Percentiles rank a stretch among this genome's conserved stretches.
These are phyloP conservation scores for Lordiphosa fenestrarum DNA, from an alignment of 2,888 invertebrate genomes.

Conservation along the genomic window DNA sequence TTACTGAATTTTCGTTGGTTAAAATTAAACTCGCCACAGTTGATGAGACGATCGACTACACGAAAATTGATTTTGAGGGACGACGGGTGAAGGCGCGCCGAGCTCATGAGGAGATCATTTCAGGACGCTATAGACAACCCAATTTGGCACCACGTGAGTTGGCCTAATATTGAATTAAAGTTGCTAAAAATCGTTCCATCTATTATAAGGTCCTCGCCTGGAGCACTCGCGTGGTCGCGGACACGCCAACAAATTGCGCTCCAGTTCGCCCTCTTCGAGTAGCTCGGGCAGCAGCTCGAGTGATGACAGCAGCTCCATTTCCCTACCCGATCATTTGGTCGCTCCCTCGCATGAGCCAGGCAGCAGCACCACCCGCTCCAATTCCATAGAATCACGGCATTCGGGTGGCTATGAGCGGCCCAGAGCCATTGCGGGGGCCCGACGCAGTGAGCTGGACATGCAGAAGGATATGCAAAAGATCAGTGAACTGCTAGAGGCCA, in stretches of 20 bases:
- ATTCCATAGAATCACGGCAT: slow-evolving; percentile 78
- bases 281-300: slow-evolving; percentile 58
- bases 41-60: slow-evolving; percentile 80
- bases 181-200: neutral
- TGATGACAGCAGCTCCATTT: slow-evolving; percentile 67
- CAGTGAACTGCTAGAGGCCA: slow-evolving; percentile 63
- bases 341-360: slow-evolving; percentile 59
- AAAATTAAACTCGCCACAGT: slow-evolving; percentile 41
- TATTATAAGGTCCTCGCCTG: slow-evolving; percentile 51
- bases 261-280: slow-evolving; percentile 72
- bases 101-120: slow-evolving; percentile 80
- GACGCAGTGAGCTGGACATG: slow-evolving; percentile 78
- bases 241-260: slow-evolving; percentile 47
- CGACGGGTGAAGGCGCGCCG: slow-evolving; percentile 79
- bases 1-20: neutral
- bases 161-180: neutral
- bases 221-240: slow-evolving; percentile 52
- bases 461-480: slow-evolving; percentile 74
- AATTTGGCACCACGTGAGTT: slow-evolving; percentile 78
- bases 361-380: slow-evolving; percentile 77
- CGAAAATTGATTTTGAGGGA: slow-evolving; percentile 80
- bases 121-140: slow-evolving; percentile 80
- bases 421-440: slow-evolving; percentile 74
- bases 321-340: slow-evolving; percentile 55
- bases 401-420: slow-evolving; percentile 75